Percentiles rank a stretch among this genome's conserved stretches.
phyloP scores from a whole-genome alignment of 2,888 invertebrate species.

The Drosophila aldrichi region DNA sequence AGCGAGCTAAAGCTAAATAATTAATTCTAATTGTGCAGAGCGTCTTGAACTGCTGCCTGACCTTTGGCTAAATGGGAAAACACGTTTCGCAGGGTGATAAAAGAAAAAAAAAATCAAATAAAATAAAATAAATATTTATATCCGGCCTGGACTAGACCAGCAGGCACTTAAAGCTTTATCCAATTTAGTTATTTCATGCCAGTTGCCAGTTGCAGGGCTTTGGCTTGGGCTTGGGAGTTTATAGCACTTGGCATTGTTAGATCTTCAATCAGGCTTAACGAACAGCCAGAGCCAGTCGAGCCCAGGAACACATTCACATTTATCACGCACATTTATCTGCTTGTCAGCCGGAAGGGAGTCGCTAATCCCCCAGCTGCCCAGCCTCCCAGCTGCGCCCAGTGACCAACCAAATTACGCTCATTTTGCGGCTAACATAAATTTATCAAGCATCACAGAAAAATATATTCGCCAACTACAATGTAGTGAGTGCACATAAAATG shows the following conservation, averaged over 20 bases:
- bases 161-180: neutral
- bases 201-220: slow-evolving; percentile 19
- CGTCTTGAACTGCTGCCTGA: neutral
- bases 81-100: slow-evolving; percentile 1
- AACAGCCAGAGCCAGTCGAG: slow-evolving; percentile 23
- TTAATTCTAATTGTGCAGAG: slow-evolving; percentile 3
- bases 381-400: slow-evolving; percentile 20
- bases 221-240: slow-evolving; percentile 21
- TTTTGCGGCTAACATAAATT: slow-evolving; percentile 72
- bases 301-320: slow-evolving; percentile 60
- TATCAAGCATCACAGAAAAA: slow-evolving; percentile 65
- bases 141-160: neutral
- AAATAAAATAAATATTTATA: slow-evolving; percentile 4
- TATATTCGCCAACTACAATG: slow-evolving; percentile 53
- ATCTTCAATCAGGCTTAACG: slow-evolving; percentile 67
- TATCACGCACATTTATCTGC: slow-evolving; percentile 77
- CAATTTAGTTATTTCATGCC: slow-evolving; percentile 31
- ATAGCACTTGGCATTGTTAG: slow-evolving; percentile 57
- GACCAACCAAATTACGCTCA: slow-evolving; percentile 78
- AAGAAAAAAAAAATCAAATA: neutral
- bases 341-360: slow-evolving; percentile 70
- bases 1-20: neutral
- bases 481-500: slow-evolving; percentile 31
- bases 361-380: slow-evolving; percentile 32
- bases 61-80: slow-evolving; percentile 6